A percentile compares a stretch with the other conserved stretches of the same genome.
These are phyloP conservation scores for Syngnathus floridae DNA, from an alignment of 2,113 vertebrate genomes.

Conservation along the genomic window DNA sequence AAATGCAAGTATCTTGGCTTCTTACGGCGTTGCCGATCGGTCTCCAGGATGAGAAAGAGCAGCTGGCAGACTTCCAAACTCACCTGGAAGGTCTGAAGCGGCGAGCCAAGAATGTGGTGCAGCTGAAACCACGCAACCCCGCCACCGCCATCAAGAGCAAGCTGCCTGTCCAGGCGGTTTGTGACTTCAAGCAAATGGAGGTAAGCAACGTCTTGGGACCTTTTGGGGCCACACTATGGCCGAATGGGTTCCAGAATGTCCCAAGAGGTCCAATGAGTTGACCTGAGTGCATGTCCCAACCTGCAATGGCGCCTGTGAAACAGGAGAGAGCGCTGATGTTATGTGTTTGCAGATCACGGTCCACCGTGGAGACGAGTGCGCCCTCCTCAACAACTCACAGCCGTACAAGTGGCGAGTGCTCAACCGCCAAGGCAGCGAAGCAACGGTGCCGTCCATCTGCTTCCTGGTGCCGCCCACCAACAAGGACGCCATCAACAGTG, in stretches of 20 bases:
- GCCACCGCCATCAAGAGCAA: conserved; percentile 66
- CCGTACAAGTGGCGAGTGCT: conserved; percentile 81
- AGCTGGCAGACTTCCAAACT: conserved; percentile 74
- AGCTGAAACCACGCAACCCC: conserved; percentile 82
- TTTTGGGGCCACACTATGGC: not conserved
- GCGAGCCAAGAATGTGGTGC: conserved; percentile 78
- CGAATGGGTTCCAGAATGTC: not conserved
- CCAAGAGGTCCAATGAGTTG: not conserved
- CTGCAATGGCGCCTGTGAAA: not conserved
- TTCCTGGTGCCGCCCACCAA: conserved; percentile 86
- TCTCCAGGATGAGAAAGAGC: conserved; percentile 84
- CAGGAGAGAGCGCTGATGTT: conserved; percentile 83
- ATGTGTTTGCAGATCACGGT: conserved; percentile 77
- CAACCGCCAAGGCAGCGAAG: conserved; percentile 69
- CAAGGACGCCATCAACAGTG: conserved; percentile 79
- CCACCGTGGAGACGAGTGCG: conserved; percentile 80
- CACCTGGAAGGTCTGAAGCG: conserved; percentile 80
- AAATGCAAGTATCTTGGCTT: not conserved
- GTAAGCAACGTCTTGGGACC: conserved; percentile 50
- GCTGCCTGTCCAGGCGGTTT: conserved; percentile 78
- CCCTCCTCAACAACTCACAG: conserved; percentile 79
- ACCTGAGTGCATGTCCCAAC: not conserved
- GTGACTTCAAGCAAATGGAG: conserved; percentile 95
- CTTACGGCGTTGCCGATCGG: not conserved
- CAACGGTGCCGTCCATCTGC: conserved; percentile 82